Evolutionary conservation across 2,113 vertebrate genomes (phyloP).

Genomic region (Syrrhaptes paradoxus): DNA sequence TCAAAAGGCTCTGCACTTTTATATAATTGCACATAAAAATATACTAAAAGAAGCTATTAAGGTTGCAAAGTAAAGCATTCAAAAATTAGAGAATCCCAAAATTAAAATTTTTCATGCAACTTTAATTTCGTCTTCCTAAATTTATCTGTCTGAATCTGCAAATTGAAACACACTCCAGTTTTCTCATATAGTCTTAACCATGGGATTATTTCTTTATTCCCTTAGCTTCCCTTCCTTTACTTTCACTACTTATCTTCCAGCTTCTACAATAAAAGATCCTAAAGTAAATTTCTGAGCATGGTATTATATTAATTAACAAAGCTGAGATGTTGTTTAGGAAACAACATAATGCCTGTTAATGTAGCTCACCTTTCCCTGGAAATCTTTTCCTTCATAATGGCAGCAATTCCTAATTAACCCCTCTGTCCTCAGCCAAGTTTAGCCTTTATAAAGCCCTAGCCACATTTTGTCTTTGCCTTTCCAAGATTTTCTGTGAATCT

Average conservation of each 20-base stretch:
- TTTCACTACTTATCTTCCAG: not conserved
- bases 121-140: not conserved
- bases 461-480: not conserved
- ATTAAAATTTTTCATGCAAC: slow-evolving; percentile 21
- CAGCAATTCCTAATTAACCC: not conserved
- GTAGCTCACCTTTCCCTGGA: not conserved
- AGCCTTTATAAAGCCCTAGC: not conserved
- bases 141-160: not conserved
- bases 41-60: slow-evolving; percentile 22
- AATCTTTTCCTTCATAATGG: not conserved
- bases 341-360: not conserved
- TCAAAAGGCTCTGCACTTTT: slow-evolving; percentile 7
- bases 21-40: slow-evolving; percentile 24
- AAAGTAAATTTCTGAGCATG: not conserved
- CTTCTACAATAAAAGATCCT: not conserved
- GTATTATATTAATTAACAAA: not conserved
- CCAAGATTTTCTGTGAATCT: not conserved
- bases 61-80: slow-evolving; percentile 39
- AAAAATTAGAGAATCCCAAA: not conserved
- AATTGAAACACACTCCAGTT: not conserved
- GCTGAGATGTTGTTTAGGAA: not conserved
- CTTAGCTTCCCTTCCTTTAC: not conserved
- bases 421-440: not conserved
- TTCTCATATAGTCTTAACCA: not conserved
- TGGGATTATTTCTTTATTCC: not conserved